Conservation (phyloP, 2,113 vertebrate genomes). For the Scolopax mira region DNA sequence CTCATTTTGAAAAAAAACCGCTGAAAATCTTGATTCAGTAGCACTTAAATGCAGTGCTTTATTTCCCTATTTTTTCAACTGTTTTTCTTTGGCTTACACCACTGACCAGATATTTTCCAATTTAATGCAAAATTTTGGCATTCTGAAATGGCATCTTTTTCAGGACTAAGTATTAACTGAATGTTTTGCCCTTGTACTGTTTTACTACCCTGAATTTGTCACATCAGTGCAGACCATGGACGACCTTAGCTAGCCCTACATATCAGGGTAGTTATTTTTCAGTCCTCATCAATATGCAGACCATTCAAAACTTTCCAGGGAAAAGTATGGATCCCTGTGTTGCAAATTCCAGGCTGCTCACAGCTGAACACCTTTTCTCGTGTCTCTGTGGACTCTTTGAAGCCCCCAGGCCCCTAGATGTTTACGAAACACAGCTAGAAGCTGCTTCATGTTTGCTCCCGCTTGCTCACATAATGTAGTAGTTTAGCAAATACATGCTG, state of each 20-base stretch:
- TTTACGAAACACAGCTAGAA: background rate
- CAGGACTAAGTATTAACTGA: background rate
- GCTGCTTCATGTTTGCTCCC: background rate
- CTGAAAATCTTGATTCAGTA: background rate
- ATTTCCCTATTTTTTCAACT: background rate
- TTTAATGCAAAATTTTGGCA: slow-evolving; percentile 47
- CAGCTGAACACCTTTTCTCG: background rate
- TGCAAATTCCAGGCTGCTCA: background rate
- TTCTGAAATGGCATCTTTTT: slow-evolving; percentile 16
- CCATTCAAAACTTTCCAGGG: background rate
- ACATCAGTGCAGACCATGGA: background rate
- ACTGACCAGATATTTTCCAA: background rate
- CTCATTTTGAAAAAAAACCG: background rate
- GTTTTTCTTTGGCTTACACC: slow-evolving; percentile 47
- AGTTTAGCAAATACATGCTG: background rate
- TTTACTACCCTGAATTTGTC: background rate
- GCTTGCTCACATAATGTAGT: background rate
- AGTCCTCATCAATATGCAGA: background rate
- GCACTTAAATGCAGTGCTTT: background rate
- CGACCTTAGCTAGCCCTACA: background rate
- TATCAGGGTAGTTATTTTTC: background rate
- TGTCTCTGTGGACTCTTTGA: background rate
- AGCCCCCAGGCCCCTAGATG: background rate
- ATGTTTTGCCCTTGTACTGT: background rate
- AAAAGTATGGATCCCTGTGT: background rate